These are phyloP conservation scores for Leptobrachium ailaonicum DNA, from an alignment of 2,113 vertebrate genomes.

Conservation along the genomic window DNA sequence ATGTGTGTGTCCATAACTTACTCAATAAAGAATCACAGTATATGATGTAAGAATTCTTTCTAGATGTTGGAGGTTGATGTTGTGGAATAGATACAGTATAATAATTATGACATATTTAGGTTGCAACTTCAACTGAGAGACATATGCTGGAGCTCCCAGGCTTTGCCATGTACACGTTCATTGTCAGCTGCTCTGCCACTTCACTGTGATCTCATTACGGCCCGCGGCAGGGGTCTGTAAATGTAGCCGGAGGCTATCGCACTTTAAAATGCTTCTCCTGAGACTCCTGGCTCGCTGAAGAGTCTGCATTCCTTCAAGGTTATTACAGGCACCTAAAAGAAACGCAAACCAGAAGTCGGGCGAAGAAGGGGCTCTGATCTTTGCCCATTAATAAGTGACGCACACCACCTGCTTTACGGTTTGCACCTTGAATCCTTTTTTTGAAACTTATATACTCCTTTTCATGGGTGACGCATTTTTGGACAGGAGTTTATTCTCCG, in stretches of 20 bases:
- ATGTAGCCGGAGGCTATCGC: conserved; percentile 45
- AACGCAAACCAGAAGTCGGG: conserved; percentile 31
- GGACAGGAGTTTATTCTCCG: no score
- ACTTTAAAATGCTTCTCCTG: conserved; percentile 42
- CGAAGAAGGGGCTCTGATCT: conserved; percentile 1
- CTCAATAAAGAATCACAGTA: no score
- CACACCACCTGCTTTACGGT: conserved; percentile 10
- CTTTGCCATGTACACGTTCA: conserved; percentile 32
- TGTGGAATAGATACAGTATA: not conserved
- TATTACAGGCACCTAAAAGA: conserved; percentile 42
- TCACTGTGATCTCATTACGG: conserved; percentile 46
- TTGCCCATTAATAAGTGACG: not conserved
- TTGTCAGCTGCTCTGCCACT: conserved; percentile 38
- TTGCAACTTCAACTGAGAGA: conserved; percentile 4
- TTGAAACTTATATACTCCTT: no score
- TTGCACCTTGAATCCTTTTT: no score
- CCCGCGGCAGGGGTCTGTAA: conserved; percentile 45
- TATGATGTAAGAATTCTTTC: no score
- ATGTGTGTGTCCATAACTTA: no score
- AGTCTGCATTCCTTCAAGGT: conserved; percentile 46
- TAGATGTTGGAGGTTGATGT: no score
- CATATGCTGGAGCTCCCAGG: not conserved
- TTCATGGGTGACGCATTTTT: no score
- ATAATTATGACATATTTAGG: no score
- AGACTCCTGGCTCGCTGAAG: conserved; percentile 27